phyloP scores from a whole-genome alignment of 2,797 vertebrate genomes.

The Sebastes nivosus region DNA sequence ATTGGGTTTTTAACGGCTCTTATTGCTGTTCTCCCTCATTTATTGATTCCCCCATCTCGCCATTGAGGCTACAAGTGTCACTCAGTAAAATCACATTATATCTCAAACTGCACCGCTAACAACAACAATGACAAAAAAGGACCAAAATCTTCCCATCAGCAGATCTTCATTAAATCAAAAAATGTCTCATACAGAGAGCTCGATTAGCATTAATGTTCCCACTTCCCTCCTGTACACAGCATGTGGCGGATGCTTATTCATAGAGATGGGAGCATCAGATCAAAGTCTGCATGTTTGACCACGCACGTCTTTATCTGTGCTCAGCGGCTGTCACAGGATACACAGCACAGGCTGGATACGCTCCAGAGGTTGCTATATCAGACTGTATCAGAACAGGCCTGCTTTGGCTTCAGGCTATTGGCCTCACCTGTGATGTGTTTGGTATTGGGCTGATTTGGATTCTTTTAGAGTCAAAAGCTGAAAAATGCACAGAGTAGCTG shows the following conservation, averaged over 20 bases:
- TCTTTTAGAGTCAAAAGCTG: neutral
- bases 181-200: conserved; percentile 41
- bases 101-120: neutral
- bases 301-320: conserved; percentile 47
- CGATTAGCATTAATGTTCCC: conserved; percentile 62
- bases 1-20: conserved; percentile 14
- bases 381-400: neutral
- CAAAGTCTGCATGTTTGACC: conserved; percentile 33
- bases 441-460: conserved; percentile 9
- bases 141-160: conserved; percentile 31
- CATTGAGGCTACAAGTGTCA: conserved; percentile 8
- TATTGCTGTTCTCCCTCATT: neutral
- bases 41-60: conserved; percentile 29
- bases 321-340: conserved; percentile 21
- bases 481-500: neutral
- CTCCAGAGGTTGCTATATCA: conserved; percentile 13
- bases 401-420: neutral
- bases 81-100: conserved; percentile 13
- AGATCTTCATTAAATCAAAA: conserved; percentile 53
- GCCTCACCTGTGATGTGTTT: conserved; percentile 1
- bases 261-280: conserved; percentile 22
- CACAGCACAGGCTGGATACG: neutral
- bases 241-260: conserved; percentile 11
- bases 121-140: neutral
- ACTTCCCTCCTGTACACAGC: conserved; percentile 1